A percentile compares a stretch with the other conserved stretches of the same genome.
phyloP scores from a whole-genome alignment of 2,888 invertebrate genomes.

The Cheilosia vernalis region DNA sequence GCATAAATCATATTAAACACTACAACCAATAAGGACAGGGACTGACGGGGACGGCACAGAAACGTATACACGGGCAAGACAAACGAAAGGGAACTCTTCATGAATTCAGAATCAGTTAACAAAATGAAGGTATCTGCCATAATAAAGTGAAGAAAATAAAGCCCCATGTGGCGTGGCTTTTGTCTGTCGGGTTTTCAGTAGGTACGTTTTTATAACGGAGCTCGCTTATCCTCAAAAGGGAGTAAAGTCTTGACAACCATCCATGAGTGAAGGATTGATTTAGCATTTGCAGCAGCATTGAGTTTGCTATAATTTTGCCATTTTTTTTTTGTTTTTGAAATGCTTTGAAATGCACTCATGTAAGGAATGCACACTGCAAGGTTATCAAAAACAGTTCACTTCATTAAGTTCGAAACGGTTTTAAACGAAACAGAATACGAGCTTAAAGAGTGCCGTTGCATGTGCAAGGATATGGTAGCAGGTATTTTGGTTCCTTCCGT shows the following conservation, averaged over 20 bases:
- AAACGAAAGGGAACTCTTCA: conserved; percentile 19
- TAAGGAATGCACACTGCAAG: conserved; percentile 3
- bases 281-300: conserved; percentile 18
- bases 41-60: too few species aligned
- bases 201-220: conserved; percentile 14
- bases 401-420: conserved; percentile 4
- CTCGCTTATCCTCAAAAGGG: conserved; percentile 12
- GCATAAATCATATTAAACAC: conserved; percentile 46
- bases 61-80: too few species aligned
- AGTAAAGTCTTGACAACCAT: conserved; percentile 32
- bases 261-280: conserved; percentile 37
- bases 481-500: not conserved
- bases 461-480: not conserved
- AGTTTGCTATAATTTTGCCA: not conserved
- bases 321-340: not conserved
- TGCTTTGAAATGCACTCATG: conserved; percentile 19
- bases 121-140: not conserved
- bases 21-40: not conserved
- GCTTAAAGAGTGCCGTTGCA: not conserved
- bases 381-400: conserved; percentile 8
- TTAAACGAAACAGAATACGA: not conserved
- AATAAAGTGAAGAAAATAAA: conserved; percentile 10
- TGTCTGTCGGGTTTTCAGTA: conserved; percentile 21
- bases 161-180: conserved; percentile 21
- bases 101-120: conserved; percentile 13